These are phyloP conservation scores for Fistularia commersonii DNA, from an alignment of 2,797 vertebrate species.

Conservation along the genomic window DNA sequence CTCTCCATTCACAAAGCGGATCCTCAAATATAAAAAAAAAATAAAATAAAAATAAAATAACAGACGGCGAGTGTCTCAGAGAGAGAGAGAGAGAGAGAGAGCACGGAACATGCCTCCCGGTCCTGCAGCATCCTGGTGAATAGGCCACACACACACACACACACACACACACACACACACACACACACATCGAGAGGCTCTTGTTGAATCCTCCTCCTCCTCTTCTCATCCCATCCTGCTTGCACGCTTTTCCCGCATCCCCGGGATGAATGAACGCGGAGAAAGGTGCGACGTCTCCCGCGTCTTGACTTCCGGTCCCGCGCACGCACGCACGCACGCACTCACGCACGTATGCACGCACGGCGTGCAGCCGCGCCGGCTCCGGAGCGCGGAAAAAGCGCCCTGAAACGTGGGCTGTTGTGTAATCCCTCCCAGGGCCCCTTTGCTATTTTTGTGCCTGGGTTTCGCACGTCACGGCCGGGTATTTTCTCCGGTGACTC, in stretches of 20 bases:
- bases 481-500: conserved; percentile 99
- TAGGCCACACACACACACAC: no score
- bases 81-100: conserved; percentile 45
- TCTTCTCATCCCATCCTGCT: no score
- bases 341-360: no score
- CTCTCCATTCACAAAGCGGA: conserved; percentile 71
- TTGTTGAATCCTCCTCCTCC: no score
- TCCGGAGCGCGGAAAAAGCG: conserved; percentile 78
- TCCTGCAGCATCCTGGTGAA: conserved; percentile 48
- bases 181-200: no score
- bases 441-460: conserved; percentile 99
- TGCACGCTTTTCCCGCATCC: no score
- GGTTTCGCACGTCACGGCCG: conserved; percentile 97
- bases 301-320: no score
- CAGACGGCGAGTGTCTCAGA: conserved; percentile 62
- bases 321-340: background rate
- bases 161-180: no score
- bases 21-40: no score
- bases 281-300: no score
- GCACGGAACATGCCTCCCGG: conserved; percentile 44
- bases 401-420: conserved; percentile 96
- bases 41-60: no score
- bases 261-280: no score
- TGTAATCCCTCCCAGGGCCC: conserved; percentile 97
- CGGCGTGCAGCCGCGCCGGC: conserved; percentile 44